These are phyloP conservation scores for Ibycter americanus DNA, from an alignment of 2,797 vertebrate genomes.

Conservation along the genomic window DNA sequence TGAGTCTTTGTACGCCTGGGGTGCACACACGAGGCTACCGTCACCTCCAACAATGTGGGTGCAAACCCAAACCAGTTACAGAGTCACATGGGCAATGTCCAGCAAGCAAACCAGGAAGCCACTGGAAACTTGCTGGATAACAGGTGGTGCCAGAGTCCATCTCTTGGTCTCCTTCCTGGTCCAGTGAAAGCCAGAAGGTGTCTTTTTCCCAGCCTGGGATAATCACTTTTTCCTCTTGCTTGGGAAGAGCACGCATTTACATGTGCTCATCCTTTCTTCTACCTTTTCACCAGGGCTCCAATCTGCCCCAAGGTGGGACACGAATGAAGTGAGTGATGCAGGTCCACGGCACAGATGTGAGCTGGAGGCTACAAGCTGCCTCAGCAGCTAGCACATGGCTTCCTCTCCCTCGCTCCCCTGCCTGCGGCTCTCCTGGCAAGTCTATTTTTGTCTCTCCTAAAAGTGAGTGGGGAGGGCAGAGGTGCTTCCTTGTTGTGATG, in stretches of 20 bases:
- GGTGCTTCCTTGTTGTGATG: not conserved
- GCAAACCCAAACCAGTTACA: not conserved
- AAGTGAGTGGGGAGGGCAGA: not conserved
- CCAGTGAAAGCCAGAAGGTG: not conserved
- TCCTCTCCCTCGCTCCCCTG: not conserved
- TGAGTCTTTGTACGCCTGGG: fast-evolving
- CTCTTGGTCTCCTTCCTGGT: not conserved
- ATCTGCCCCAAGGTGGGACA: not conserved
- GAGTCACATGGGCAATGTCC: not conserved
- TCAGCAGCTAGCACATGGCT: fast-evolving
- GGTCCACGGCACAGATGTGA: not conserved
- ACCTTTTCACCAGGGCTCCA: not conserved
- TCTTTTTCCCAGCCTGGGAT: not conserved
- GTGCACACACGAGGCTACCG: not conserved
- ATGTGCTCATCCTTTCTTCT: not conserved
- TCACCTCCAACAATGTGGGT: not conserved
- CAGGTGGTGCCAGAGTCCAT: not conserved
- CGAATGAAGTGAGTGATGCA: fast-evolving
- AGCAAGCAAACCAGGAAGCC: not conserved
- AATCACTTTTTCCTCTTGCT: not conserved
- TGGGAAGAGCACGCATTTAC: not conserved
- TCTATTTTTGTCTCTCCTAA: constrained; percentile 1
- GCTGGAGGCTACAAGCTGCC: not conserved
- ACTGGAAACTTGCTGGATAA: not conserved
- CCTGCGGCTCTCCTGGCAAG: not conserved